A percentile compares a stretch with the other conserved stretches of the same genome.
Conservation (phyloP, 2,797 vertebrate species). For the Euphonia xanthogaster region DNA sequence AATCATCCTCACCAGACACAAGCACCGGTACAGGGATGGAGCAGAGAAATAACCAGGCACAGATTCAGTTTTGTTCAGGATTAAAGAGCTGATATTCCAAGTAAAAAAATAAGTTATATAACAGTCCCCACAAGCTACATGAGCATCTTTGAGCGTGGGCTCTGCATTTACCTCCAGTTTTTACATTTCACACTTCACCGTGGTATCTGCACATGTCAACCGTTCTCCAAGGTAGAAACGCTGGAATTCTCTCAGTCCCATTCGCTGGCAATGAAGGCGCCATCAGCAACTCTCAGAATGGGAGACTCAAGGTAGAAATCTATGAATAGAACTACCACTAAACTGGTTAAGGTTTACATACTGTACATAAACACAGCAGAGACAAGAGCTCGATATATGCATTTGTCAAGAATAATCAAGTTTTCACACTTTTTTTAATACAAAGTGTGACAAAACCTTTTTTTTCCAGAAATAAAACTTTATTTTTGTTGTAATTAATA, state of each 20-base stretch:
- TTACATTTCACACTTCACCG: neutral
- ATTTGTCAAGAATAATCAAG: neutral
- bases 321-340: neutral
- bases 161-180: conserved; percentile 4
- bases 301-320: neutral
- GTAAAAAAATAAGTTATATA: conserved; percentile 34
- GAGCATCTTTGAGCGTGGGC: conserved; percentile 1
- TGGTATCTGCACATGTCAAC: neutral
- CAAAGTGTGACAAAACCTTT: conserved; percentile 58
- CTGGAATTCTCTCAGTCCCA: neutral
- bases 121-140: neutral
- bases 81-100: neutral
- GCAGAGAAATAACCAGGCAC: neutral
- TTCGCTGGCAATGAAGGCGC: neutral
- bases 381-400: neutral
- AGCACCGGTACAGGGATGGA: neutral
- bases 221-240: neutral
- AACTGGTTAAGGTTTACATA: neutral
- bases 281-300: neutral
- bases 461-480: conserved; percentile 72
- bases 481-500: conserved; percentile 55
- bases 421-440: conserved; percentile 46
- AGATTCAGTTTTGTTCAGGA: neutral
- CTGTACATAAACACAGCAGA: neutral
- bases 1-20: neutral